phyloP scores from a whole-genome alignment of 2,113 vertebrate genomes.

The Cricetomys ansorgei region DNA sequence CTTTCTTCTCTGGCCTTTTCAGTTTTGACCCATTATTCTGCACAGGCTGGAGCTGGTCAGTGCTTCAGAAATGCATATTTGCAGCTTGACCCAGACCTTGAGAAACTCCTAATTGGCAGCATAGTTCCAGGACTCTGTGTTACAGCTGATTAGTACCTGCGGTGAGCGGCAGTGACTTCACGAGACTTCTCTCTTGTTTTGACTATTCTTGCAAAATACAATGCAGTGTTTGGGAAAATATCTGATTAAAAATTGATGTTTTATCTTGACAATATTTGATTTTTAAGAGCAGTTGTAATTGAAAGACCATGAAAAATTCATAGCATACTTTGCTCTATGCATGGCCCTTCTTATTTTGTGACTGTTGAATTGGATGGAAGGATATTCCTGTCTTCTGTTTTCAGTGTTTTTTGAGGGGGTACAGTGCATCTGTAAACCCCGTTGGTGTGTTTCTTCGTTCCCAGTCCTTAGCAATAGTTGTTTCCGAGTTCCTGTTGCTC shows the following conservation, averaged over 20 bases:
- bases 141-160: neutral
- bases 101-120: neutral
- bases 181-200: neutral
- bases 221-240: neutral
- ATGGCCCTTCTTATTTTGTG: neutral
- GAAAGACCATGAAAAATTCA: slow-evolving; percentile 26
- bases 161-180: neutral
- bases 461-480: neutral
- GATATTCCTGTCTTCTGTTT: neutral
- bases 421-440: neutral
- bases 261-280: slow-evolving; percentile 10
- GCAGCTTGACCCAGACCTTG: neutral
- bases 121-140: neutral
- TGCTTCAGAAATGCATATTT: neutral
- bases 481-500: slow-evolving; percentile 2
- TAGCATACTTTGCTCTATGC: neutral
- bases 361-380: neutral
- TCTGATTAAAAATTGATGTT: slow-evolving; percentile 8
- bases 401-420: neutral
- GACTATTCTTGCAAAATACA: neutral
- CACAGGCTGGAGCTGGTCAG: neutral
- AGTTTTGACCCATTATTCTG: neutral
- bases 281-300: slow-evolving; percentile 12
- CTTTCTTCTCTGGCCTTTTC: neutral
- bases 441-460: neutral